Percentiles rank a stretch among this genome's conserved stretches.
phyloP scores from a whole-genome alignment of 2,888 invertebrate species.

The Bembecia ichneumoniformis region DNA sequence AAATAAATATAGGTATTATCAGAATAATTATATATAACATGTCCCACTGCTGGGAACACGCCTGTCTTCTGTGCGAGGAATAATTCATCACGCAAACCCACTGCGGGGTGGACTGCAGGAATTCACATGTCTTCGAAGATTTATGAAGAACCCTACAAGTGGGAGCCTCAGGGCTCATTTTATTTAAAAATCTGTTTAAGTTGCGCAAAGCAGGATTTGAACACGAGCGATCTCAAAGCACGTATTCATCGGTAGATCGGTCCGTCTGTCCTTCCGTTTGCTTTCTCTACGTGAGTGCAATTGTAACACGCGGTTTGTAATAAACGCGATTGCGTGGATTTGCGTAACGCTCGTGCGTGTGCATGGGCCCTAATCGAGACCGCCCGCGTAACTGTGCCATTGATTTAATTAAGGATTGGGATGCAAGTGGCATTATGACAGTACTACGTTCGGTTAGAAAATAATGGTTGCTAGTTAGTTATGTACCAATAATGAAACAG shows the following conservation, averaged over 20 bases:
- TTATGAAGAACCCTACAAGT: too few species aligned
- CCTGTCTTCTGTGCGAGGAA: too few species aligned
- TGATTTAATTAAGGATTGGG: slow-evolving; percentile 32
- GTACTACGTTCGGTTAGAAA: neutral
- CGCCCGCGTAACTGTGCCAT: slow-evolving; percentile 42
- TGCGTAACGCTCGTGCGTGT: slow-evolving; percentile 18
- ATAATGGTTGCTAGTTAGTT: too few species aligned
- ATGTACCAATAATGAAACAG: too few species aligned
- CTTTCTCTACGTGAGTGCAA: slow-evolving; percentile 63
- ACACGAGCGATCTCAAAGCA: slow-evolving; percentile 38
- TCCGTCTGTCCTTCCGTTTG: slow-evolving; percentile 43
- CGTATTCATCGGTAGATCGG: slow-evolving; percentile 31
- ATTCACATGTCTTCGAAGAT: too few species aligned
- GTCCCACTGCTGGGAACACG: too few species aligned
- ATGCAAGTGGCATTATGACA: too few species aligned
- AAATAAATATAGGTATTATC: too few species aligned
- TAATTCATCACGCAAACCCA: too few species aligned
- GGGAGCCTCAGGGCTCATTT: neutral
- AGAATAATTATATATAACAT: too few species aligned
- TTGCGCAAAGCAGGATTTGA: slow-evolving; percentile 37
- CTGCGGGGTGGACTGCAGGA: too few species aligned
- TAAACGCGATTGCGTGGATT: slow-evolving; percentile 17
- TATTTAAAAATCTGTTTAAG: neutral
- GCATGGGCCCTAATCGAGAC: slow-evolving; percentile 31
- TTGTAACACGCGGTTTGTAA: slow-evolving; percentile 14